Conservation (phyloP, 1,140 invertebrate species). For the Saccostrea cuccullata region DNA sequence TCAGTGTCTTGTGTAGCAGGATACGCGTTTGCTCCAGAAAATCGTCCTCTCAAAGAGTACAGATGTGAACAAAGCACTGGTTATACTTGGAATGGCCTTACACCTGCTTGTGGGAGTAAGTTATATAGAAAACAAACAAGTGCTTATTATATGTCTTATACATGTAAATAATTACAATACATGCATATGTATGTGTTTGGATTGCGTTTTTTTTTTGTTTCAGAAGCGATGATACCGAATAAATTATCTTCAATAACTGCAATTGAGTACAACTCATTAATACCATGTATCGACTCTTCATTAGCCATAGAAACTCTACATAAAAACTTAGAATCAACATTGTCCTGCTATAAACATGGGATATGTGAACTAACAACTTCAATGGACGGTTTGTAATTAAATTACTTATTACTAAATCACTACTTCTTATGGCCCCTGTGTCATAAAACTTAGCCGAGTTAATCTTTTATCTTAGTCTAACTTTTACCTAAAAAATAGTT, state of each 20-base stretch:
- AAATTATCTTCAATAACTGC: not conserved
- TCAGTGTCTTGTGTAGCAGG: not conserved
- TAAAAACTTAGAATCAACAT: not conserved
- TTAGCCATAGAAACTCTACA: not conserved
- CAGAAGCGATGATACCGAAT: not conserved
- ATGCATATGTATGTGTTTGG: no score
- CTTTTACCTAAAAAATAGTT: no score
- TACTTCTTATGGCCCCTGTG: no score
- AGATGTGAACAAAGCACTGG: conserved; percentile 13
- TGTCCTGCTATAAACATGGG: not conserved
- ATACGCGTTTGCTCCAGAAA: not conserved
- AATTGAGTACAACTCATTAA: not conserved
- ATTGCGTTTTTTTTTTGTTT: not conserved
- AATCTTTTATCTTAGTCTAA: no score
- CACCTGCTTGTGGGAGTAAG: conserved; percentile 27
- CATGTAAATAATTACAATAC: not conserved
- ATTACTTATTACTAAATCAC: no score
- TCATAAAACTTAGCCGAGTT: no score
- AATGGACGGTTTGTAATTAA: not conserved
- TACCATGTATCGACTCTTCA: not conserved
- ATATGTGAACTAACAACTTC: not conserved
- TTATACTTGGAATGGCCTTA: not conserved
- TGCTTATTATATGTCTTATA: not conserved
- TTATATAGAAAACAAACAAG: not conserved
- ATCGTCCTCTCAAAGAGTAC: not conserved